phyloP scores from a whole-genome alignment of 2,113 vertebrate species.

The Shinisaurus crocodilurus region DNA sequence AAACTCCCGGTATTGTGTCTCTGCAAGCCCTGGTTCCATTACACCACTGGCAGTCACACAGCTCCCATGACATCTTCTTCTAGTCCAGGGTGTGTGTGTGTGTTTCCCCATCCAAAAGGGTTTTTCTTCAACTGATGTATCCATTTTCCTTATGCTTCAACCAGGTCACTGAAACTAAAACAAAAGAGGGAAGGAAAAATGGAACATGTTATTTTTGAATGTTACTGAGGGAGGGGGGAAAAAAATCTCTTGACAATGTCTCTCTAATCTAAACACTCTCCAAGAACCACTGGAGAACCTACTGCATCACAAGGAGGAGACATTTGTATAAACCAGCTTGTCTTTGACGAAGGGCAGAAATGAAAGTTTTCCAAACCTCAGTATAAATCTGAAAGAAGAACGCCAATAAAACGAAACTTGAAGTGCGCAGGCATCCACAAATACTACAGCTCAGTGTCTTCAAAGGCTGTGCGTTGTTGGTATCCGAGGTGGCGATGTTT shows the following conservation, averaged over 20 bases:
- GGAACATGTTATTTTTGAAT: neutral
- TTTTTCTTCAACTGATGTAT: neutral
- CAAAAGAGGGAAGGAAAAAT: neutral
- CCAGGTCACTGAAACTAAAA: neutral
- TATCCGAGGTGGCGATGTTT: slow-evolving; percentile 2
- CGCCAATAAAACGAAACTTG: slow-evolving; percentile 57
- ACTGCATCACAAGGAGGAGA: neutral
- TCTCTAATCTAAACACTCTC: neutral
- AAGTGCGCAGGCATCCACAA: slow-evolving; percentile 30
- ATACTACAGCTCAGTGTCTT: slow-evolving; percentile 1
- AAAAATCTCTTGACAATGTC: neutral
- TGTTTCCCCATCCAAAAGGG: too few species aligned
- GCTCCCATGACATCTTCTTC: too few species aligned
- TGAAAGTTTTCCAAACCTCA: slow-evolving; percentile 31
- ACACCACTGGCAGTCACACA: too few species aligned
- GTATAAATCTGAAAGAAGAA: slow-evolving; percentile 23
- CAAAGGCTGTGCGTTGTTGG: neutral
- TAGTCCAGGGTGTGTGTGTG: too few species aligned
- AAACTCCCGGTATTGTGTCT: too few species aligned
- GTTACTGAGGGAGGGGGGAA: too few species aligned
- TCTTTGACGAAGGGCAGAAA: slow-evolving; percentile 2
- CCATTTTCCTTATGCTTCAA: neutral
- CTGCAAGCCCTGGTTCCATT: too few species aligned
- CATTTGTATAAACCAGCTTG: slow-evolving; percentile 4
- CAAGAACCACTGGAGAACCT: neutral